Conservation (phyloP, 2,797 vertebrate species). For the Sternarchorhynchus goeldii region DNA sequence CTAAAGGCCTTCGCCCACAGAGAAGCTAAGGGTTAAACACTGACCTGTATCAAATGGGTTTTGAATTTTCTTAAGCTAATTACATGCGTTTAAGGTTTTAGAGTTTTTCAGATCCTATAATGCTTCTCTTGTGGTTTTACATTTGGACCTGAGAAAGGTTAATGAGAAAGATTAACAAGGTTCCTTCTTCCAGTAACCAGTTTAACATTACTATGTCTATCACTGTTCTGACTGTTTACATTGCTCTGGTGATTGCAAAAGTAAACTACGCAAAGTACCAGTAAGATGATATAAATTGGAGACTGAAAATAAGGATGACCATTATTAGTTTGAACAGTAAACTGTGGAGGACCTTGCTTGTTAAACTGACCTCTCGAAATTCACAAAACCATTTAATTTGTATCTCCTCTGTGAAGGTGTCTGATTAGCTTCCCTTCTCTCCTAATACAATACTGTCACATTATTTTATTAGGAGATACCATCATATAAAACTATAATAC, state of each 20-base stretch:
- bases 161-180: conserved; percentile 30
- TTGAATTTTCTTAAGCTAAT: neutral
- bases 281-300: too few relatives aligned
- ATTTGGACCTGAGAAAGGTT: conserved; percentile 23
- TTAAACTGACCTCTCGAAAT: too few relatives aligned
- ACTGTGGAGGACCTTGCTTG: too few relatives aligned
- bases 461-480: neutral
- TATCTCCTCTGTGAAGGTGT: too few relatives aligned
- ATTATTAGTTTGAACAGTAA: too few relatives aligned
- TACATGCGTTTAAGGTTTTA: conserved; percentile 34
- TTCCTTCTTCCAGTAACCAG: neutral
- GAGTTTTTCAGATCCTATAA: conserved; percentile 41
- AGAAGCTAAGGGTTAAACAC: neutral
- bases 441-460: neutral
- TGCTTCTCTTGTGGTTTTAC: conserved; percentile 6
- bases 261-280: too few relatives aligned
- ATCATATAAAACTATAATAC: too few relatives aligned
- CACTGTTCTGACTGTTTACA: neutral
- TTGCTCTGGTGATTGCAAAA: too few relatives aligned
- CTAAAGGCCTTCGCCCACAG: conserved; percentile 19
- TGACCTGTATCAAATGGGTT: neutral
- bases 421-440: neutral
- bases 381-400: too few relatives aligned
- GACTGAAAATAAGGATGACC: too few relatives aligned
- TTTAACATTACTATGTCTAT: neutral